phyloP scores from a whole-genome alignment of 2,113 vertebrate genomes.

The Pachycephala philippinensis region DNA sequence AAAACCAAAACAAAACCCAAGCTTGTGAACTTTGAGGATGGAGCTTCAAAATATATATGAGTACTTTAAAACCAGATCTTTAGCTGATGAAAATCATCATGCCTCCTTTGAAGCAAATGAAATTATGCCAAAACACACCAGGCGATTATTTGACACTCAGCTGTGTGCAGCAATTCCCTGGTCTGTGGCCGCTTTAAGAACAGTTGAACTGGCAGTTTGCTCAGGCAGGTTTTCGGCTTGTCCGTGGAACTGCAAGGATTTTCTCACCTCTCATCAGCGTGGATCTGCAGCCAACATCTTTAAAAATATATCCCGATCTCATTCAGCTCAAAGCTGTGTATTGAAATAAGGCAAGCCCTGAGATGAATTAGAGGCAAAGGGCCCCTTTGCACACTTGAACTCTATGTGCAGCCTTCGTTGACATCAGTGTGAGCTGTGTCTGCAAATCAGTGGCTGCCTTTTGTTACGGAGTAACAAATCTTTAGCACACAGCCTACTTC shows the following conservation, averaged over 20 bases:
- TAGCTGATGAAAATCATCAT: conserved; percentile 5
- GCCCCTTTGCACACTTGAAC: not conserved
- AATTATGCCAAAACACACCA: conserved; percentile 17
- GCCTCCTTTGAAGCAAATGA: not conserved
- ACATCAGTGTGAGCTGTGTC: conserved; percentile 3
- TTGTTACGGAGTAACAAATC: conserved; percentile 28
- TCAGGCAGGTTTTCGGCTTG: conserved; percentile 50
- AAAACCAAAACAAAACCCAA: not conserved
- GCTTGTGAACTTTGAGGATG: not conserved
- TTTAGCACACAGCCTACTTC: conserved; percentile 5
- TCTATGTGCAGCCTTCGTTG: not conserved
- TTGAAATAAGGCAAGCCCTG: not conserved
- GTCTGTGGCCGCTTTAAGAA: not conserved
- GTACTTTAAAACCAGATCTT: not conserved
- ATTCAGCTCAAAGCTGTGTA: not conserved
- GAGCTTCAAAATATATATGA: not conserved
- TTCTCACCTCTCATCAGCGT: not conserved
- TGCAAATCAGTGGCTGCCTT: not conserved
- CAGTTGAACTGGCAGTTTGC: conserved; percentile 42
- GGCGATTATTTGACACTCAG: conserved; percentile 1
- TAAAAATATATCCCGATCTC: conserved; percentile 5
- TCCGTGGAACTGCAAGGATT: conserved; percentile 33
- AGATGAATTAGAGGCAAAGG: not conserved
- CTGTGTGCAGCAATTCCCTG: not conserved
- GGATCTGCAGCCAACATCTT: conserved; percentile 39